Conservation (phyloP, 2,797 vertebrate species). For the Thunnus albacares region DNA sequence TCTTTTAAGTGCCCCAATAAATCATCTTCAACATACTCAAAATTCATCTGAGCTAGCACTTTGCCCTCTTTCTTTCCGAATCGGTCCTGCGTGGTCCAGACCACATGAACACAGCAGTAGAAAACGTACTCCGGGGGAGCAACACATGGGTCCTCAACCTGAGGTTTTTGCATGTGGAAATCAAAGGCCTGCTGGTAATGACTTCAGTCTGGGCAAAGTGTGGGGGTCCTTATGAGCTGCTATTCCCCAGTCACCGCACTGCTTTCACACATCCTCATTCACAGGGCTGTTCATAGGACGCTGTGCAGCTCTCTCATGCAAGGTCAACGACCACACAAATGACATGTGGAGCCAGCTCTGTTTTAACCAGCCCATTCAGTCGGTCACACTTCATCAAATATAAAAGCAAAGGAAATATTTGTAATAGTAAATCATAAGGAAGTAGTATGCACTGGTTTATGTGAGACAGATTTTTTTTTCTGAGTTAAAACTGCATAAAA, state of each 20-base stretch:
- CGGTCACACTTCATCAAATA: constrained; percentile 79
- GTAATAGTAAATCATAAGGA: constrained; percentile 49
- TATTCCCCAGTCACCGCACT: constrained; percentile 63
- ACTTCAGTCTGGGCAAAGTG: constrained; percentile 79
- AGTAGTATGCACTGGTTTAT: constrained; percentile 11
- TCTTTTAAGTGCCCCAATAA: constrained; percentile 81
- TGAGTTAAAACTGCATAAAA: constrained; percentile 33
- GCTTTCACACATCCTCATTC: constrained; percentile 80
- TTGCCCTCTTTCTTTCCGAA: constrained; percentile 64
- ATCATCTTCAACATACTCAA: constrained; percentile 77
- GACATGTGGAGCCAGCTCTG: constrained; percentile 67
- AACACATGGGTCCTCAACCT: constrained; percentile 70
- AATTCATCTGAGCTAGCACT: constrained; percentile 78
- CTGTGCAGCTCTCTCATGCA: constrained; percentile 49
- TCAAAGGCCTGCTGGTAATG: constrained; percentile 81
- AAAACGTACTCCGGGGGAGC: constrained; percentile 59
- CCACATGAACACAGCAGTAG: constrained; percentile 63
- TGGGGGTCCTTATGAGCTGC: constrained; percentile 72
- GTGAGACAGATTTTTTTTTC: neutral
- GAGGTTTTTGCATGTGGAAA: constrained; percentile 75
- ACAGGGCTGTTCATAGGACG: constrained; percentile 53
- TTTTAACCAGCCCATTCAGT: constrained; percentile 66
- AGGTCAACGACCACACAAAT: constrained; percentile 74
- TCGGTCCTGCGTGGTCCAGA: constrained; percentile 53
- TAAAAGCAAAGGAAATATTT: constrained; percentile 68